Percentiles rank a stretch among this genome's conserved stretches.
phyloP scores from a whole-genome alignment of 2,113 vertebrate species.

The Heloderma charlesbogerti region DNA sequence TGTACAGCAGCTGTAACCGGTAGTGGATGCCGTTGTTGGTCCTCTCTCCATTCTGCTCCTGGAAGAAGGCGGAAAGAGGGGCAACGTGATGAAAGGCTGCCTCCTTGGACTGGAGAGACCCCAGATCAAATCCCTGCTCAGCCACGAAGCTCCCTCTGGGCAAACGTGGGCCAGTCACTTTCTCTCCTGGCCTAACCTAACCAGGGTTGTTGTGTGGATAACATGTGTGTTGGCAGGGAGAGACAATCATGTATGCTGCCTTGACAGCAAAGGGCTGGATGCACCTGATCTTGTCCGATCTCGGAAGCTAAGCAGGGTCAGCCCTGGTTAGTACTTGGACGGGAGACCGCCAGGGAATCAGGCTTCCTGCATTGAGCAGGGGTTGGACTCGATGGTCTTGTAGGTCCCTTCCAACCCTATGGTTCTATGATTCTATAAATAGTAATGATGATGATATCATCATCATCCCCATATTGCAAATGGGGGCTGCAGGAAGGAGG shows the following conservation, averaged over 20 bases:
- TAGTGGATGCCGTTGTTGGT: constrained; percentile 98
- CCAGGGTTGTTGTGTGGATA: not conserved
- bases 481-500: not conserved
- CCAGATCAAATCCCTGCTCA: no score
- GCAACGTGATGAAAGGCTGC: not conserved
- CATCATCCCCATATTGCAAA: no score
- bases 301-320: no score
- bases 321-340: no score
- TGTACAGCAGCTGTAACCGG: constrained; percentile 92
- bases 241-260: not conserved
- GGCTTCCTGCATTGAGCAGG: no score
- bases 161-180: not conserved
- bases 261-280: no score
- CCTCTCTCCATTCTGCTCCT: constrained; percentile 88
- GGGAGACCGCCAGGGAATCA: no score
- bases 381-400: no score
- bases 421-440: no score
- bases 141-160: not conserved
- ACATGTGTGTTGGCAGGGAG: not conserved
- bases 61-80: not conserved
- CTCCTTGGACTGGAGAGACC: no score
- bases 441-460: not conserved
- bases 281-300: no score
- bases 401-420: no score
- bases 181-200: not conserved